Base-by-base conservation (phyloP, 23 tunicate genomes). In the Halocynthia roretzi region DNA sequence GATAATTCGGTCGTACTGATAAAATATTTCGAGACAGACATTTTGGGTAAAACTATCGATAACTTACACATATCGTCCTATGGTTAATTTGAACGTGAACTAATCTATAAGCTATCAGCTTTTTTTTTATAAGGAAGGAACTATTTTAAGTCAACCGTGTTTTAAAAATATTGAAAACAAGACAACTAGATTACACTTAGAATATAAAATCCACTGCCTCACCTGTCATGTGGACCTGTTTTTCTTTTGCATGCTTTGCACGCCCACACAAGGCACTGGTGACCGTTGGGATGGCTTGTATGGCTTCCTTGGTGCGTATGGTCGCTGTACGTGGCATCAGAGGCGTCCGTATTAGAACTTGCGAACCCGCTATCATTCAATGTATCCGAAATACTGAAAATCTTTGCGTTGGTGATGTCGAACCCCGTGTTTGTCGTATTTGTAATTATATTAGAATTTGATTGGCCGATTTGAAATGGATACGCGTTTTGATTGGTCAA, bases 231-330 rank as follows among this genome's bases (percentile, higher is more conserved):
- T 6, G 97, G 97, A 7, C 97, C 97, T 55, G 72, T 84, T 22
- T 80, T 87, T 9, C 91, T 75, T 73, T 91, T 91, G 78, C 97
- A 91, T 11, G 97, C 97, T 68, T 91, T 91, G 71, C 97, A 91
- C 58, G 97, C 97, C 97, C 97, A 91, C 23, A 65, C 81, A 31
- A 91, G 68, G 77, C 97, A 91, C 20, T 91, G 82, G 63, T 91
- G 97, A 5, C 91, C 91, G 81, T 81, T 81, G 5, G 91, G 97
- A 53, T 91, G 91, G 56, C 87, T 73, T 17, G 91, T 85, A 76
- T 91, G 97, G 53, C 78, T 74, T 5, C 78, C 78, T 5, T 67
- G 71, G 21, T 44, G 55, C 5, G 56, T 20, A 53, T 54, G 55
- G 56, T 74, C 78, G 50, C 22, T 18, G 22, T 53, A 17, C 2